Evolutionary conservation across 2,888 invertebrate species (phyloP).

Genomic region (Parasteatoda lunata): DNA sequence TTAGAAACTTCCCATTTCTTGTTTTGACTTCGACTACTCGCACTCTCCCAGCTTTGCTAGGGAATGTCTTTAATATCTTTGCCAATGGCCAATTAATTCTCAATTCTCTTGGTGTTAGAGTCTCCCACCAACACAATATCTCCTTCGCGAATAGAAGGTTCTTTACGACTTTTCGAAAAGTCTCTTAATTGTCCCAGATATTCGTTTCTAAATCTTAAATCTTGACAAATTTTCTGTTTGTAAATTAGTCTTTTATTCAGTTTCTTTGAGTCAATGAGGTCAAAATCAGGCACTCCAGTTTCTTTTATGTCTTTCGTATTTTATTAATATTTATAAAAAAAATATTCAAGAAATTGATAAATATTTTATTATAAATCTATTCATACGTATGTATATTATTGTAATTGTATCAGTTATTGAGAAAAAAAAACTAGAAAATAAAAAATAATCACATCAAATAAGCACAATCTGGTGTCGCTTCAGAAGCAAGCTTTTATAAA

Average conservation of each 20-base stretch:
- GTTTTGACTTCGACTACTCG: too few species aligned
- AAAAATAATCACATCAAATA: too few species aligned
- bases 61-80: background rate
- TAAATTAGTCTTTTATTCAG: background rate
- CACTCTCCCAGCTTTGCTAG: background rate
- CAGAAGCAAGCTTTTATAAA: too few species aligned
- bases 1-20: too few species aligned
- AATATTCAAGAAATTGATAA: too few species aligned
- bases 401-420: too few species aligned
- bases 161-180: background rate
- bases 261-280: background rate
- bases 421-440: too few species aligned
- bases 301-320: background rate
- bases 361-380: too few species aligned
- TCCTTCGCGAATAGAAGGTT: background rate
- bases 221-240: background rate
- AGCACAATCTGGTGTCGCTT: too few species aligned
- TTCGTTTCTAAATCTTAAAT: constrained; percentile 4
- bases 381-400: too few species aligned
- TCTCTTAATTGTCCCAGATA: constrained; percentile 8
- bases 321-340: too few species aligned
- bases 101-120: background rate
- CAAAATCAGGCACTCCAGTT: background rate
- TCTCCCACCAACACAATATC: too few species aligned
- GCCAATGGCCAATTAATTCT: background rate